phyloP scores from a whole-genome alignment of 1,140 invertebrate genomes.

The Eumaeus atala region DNA sequence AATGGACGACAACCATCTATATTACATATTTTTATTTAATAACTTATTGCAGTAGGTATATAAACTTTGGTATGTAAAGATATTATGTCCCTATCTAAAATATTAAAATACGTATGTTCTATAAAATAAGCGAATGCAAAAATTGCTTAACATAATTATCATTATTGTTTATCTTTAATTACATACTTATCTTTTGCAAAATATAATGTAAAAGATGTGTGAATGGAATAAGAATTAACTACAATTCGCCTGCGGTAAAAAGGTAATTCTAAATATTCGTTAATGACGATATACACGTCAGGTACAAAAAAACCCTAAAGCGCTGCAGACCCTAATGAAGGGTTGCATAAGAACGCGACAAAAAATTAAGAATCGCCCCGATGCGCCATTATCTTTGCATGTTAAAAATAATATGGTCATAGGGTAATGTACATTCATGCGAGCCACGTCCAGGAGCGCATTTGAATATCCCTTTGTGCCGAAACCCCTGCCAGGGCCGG shows the following conservation, averaged over 20 bases:
- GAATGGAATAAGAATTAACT: slow-evolving; percentile 1
- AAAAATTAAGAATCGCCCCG: slow-evolving; percentile 73
- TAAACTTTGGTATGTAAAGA: too few relatives aligned
- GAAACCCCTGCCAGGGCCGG: slow-evolving; percentile 55
- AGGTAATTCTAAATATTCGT: slow-evolving; percentile 50
- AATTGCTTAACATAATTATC: too few relatives aligned
- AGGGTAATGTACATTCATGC: slow-evolving; percentile 70
- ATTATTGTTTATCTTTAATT: background rate
- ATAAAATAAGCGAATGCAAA: too few relatives aligned
- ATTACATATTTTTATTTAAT: too few relatives aligned
- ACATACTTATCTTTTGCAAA: too few relatives aligned
- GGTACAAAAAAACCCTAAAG: slow-evolving; percentile 67
- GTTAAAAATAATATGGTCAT: slow-evolving; percentile 74
- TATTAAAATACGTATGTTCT: too few relatives aligned
- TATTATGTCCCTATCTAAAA: too few relatives aligned
- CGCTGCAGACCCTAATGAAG: slow-evolving; percentile 62
- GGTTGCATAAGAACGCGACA: slow-evolving; percentile 53
- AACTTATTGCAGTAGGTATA: too few relatives aligned
- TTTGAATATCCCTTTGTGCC: slow-evolving; percentile 63
- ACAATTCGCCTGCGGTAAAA: slow-evolving; percentile 33
- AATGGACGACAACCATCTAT: too few relatives aligned
- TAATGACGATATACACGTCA: slow-evolving; percentile 58
- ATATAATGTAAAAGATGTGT: too few relatives aligned
- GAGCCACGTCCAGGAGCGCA: slow-evolving; percentile 66
- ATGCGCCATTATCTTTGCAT: slow-evolving; percentile 70